A percentile compares a stretch with the other conserved stretches of the same genome.
Evolutionary conservation across 2,888 invertebrate genomes (phyloP).

Genomic region (Lymantria dispar): DNA sequence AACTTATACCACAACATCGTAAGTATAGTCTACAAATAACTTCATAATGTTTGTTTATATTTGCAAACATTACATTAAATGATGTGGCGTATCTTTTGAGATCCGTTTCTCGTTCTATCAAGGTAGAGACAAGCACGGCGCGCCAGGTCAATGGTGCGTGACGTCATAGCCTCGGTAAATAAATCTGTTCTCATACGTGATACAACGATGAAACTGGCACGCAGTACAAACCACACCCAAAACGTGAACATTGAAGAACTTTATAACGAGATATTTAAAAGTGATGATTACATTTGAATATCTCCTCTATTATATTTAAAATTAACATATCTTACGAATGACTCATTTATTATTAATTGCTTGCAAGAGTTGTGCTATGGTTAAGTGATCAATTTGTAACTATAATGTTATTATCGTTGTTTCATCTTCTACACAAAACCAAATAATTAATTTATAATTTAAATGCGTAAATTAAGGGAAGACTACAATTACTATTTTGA

Average conservation of each 20-base stretch:
- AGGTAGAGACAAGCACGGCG: slow-evolving; percentile 1
- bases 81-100: not conserved
- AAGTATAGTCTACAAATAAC: no score
- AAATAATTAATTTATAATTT: no score
- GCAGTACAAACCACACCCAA: slow-evolving; percentile 47
- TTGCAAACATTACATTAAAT: not conserved
- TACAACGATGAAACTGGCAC: slow-evolving; percentile 39
- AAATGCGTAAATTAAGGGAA: no score
- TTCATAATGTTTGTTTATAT: not conserved
- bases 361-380: no score
- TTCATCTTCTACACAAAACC: no score
- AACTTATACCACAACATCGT: no score
- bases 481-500: no score
- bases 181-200: slow-evolving; percentile 44
- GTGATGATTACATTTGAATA: slow-evolving; percentile 5
- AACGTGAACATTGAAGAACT: slow-evolving; percentile 10
- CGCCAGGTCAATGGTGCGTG: slow-evolving; percentile 70
- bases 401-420: no score
- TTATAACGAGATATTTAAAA: not conserved
- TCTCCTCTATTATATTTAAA: not conserved
- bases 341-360: no score
- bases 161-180: slow-evolving; percentile 59
- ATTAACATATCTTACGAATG: no score
- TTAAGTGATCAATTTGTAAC: no score
- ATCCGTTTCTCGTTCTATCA: slow-evolving; percentile 15